Evolutionary conservation across 2,113 vertebrate species (phyloP), one percentile per base, ranked within the genome.

Genomic region (Falcunculus frontatus): DNA sequence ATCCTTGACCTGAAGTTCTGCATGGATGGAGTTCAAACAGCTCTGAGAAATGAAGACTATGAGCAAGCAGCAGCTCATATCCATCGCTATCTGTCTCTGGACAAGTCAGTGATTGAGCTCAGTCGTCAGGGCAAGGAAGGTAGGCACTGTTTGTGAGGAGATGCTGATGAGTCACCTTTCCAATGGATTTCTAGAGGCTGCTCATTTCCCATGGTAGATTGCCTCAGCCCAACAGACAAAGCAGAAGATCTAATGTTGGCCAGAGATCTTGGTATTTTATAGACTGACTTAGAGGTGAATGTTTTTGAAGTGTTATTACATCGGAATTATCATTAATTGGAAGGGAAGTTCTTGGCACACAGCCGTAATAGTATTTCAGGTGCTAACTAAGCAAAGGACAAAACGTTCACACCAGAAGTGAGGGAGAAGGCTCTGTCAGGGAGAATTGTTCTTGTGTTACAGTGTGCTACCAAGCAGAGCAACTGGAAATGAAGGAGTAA

Each of bases 1-100:
- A 99, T 99, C 96, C 98, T 99, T 26, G 99, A 99, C 92, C 97
- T 99, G 87, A 99, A 99, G 98, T 99, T 99, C 98, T 99, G 99
- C 97, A 99, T 99, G 76, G 99, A 99, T 30, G 99, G 99, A 17
- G 99, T 99, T 69, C 99, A 99, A 93, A 99, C 98, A 11, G 98
- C 99, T 37, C 97, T 99, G 90, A 98, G 97, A 20, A 99, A 98
- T 49, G 99, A 99, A 91, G 99, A 99, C 79, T 99, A 99, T 9
- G 99, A 99, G 33, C 99, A 99, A 92, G 99, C 99, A 13, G 99
- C 99, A 16, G 99, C 99, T 74, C 99, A 99, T 33, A 99, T 99
- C 90, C 99, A 99, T 95, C 98, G 99, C 62, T 99, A 99, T 83
- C 98, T 99, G 49, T 99, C 98, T 74, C 98, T 99, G 81, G 99